phyloP scores from a whole-genome alignment of 2,888 invertebrate genomes.

The Polyommatus icarus region DNA sequence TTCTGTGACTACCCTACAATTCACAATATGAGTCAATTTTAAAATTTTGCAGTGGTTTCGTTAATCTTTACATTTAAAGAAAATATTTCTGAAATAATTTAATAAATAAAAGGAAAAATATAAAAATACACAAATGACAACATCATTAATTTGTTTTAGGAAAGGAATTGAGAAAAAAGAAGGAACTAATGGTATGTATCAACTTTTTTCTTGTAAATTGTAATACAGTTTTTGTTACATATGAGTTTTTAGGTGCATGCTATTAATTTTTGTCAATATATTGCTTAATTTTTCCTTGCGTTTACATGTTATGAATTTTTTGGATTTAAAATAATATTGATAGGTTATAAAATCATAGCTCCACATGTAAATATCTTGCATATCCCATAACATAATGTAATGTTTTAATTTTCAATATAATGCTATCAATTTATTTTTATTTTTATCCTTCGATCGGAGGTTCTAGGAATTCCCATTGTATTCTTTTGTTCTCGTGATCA shows the following conservation, averaged over 20 bases:
- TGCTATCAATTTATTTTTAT: no score
- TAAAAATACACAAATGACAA: conserved; percentile 7
- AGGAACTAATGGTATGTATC: conserved; percentile 16
- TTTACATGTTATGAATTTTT: background rate
- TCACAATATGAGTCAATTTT: background rate
- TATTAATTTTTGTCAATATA: background rate
- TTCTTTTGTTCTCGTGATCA: no score
- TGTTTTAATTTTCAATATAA: background rate
- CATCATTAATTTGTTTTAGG: conserved; percentile 23
- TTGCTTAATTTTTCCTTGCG: background rate
- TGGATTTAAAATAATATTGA: background rate
- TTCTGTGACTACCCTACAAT: conserved; percentile 20
- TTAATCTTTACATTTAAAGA: background rate
- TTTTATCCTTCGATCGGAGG: no score
- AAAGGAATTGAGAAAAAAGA: background rate
- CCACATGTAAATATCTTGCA: background rate
- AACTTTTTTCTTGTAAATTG: background rate
- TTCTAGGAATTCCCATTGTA: no score
- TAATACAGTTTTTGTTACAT: background rate
- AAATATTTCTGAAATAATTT: background rate
- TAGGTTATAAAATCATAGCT: background rate
- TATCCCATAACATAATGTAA: background rate
- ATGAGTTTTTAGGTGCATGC: background rate
- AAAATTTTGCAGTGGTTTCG: background rate
- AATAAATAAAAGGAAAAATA: background rate